Evolutionary conservation across 2,888 invertebrate species (phyloP).

Genomic region (Synanthedon myopaeformis): DNA sequence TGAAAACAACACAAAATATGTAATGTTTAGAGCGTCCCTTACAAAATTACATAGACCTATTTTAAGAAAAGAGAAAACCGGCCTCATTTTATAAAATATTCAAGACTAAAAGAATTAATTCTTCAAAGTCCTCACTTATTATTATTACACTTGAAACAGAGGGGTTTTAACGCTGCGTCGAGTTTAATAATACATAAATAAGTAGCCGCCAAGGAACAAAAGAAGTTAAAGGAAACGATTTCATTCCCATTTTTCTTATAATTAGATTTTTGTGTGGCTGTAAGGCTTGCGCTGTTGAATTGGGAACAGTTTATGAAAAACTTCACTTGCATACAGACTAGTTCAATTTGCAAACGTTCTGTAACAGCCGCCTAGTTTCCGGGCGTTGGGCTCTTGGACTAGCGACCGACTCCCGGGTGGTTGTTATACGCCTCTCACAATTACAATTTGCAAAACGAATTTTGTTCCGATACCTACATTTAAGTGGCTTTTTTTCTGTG

Average conservation of each 20-base stretch:
- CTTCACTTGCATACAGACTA: constrained; percentile 48
- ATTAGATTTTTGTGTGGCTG: constrained; percentile 42
- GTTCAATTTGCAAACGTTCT: constrained; percentile 35
- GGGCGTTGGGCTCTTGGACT: background rate
- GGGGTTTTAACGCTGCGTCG: background rate
- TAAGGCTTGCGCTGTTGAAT: constrained; percentile 26
- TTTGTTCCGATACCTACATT: constrained; percentile 9
- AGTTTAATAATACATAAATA: constrained; percentile 3
- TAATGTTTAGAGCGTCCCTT: no score
- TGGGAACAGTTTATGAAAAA: constrained; percentile 46
- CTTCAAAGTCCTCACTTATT: background rate
- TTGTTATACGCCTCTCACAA: constrained; percentile 19
- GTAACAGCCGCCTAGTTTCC: constrained; percentile 23
- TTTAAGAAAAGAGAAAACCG: background rate
- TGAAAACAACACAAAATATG: no score
- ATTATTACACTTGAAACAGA: background rate
- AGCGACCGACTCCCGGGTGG: constrained; percentile 13
- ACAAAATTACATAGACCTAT: background rate
- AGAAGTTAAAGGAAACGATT: constrained; percentile 29
- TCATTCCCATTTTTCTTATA: constrained; percentile 29
- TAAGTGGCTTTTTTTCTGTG: background rate
- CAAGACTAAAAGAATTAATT: background rate
- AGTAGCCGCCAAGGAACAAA: constrained; percentile 24
- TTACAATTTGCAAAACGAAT: constrained; percentile 31
- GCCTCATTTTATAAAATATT: background rate